phyloP scores from a whole-genome alignment of 2,113 vertebrate species.

The Excalfactoria chinensis region DNA sequence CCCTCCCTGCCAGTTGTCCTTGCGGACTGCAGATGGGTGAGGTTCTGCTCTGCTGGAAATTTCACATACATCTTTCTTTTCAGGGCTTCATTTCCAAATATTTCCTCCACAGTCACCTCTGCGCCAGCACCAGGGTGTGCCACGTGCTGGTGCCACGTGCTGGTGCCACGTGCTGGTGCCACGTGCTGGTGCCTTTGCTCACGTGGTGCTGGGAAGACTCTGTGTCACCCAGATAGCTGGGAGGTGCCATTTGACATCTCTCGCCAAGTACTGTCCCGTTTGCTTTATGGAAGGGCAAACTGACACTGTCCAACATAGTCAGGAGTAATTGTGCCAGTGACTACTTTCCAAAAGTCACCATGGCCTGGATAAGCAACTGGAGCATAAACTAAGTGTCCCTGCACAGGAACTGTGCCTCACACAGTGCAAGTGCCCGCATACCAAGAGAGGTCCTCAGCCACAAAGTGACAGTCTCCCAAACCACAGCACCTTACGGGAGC shows the following conservation, averaged over 20 bases:
- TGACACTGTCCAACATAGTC: neutral
- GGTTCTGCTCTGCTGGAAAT: neutral
- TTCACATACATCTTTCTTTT: neutral
- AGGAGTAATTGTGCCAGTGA: neutral
- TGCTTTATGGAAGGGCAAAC: neutral
- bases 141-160: too few relatives aligned
- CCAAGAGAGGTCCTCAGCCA: too few relatives aligned
- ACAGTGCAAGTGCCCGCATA: neutral
- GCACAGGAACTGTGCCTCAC: neutral
- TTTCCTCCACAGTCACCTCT: too few relatives aligned
- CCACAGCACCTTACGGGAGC: neutral
- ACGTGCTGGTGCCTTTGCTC: neutral
- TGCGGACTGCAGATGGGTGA: rapidly evolving
- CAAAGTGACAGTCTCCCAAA: neutral
- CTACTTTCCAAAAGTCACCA: neutral
- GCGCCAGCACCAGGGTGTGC: too few relatives aligned
- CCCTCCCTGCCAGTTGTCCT: neutral
- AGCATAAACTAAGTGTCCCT: neutral
- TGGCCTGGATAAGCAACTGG: neutral
- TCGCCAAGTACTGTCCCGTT: neutral
- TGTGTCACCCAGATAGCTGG: neutral
- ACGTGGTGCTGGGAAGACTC: neutral
- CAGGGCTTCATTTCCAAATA: neutral
- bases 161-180: too few relatives aligned
- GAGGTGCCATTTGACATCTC: neutral